phyloP scores from a whole-genome alignment of 2,797 vertebrate species.

The Schizopygopsis malacanthus region DNA sequence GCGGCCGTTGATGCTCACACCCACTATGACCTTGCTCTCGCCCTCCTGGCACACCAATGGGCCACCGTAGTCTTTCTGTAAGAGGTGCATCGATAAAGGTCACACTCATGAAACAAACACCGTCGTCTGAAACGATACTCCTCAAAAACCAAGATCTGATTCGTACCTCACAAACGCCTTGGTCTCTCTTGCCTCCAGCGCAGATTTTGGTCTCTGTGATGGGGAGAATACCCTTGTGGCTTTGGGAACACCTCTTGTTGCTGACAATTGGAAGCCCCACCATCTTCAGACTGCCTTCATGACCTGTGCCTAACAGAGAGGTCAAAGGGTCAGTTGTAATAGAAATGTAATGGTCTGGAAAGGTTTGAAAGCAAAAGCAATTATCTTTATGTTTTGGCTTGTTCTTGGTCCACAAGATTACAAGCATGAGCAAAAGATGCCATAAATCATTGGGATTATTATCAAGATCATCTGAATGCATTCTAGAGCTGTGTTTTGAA shows the following conservation, averaged over 20 bases:
- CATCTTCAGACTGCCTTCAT: conserved; percentile 86
- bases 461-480: neutral
- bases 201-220: conserved; percentile 91
- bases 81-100: neutral
- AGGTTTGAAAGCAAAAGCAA: neutral
- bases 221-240: conserved; percentile 87
- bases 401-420: neutral
- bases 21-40: conserved; percentile 88
- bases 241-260: conserved; percentile 88
- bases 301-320: conserved; percentile 77
- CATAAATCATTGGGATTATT: conserved; percentile 1
- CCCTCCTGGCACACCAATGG: conserved; percentile 93
- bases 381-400: neutral
- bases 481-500: neutral
- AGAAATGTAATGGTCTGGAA: conserved; percentile 1
- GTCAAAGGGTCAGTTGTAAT: neutral
- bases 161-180: conserved; percentile 93
- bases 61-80: conserved; percentile 92
- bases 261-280: conserved; percentile 89
- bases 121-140: neutral
- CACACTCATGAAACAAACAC: neutral
- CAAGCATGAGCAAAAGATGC: neutral
- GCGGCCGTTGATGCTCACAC: conserved; percentile 93
- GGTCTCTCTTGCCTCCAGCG: conserved; percentile 87
- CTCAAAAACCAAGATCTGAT: neutral